Percentiles rank a stretch among this genome's conserved stretches.
Evolutionary conservation across 2,113 vertebrate species (phyloP).

Genomic region (Acrocephalus kingi): DNA sequence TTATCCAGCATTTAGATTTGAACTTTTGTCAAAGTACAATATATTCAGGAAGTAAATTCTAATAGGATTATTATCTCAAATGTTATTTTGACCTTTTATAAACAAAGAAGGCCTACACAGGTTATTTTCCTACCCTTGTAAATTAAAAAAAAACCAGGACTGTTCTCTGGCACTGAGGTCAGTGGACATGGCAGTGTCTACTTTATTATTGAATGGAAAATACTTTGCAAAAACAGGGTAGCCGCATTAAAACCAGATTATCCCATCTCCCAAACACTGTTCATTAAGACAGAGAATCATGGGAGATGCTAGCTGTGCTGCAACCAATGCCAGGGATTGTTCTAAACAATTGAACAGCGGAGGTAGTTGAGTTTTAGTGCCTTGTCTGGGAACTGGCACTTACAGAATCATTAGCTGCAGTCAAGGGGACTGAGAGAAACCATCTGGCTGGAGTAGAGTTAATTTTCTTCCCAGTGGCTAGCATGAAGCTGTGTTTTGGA

Average conservation of each 20-base stretch:
- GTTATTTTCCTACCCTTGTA: not conserved
- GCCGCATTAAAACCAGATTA: not conserved
- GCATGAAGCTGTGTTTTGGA: not conserved
- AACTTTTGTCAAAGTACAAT: not conserved
- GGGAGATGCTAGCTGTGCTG: not conserved
- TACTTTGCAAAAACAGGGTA: not conserved
- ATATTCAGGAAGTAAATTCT: not conserved
- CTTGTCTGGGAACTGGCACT: not conserved
- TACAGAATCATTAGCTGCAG: not conserved
- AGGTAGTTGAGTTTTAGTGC: not conserved
- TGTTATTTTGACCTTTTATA: slow-evolving; percentile 6
- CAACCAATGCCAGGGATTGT: not conserved
- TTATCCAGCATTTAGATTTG: not conserved
- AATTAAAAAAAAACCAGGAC: not conserved
- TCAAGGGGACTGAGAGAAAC: not conserved
- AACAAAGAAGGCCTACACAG: not conserved
- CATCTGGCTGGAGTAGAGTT: not conserved
- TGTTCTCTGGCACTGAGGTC: not conserved
- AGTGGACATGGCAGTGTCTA: not conserved
- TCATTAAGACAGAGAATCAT: not conserved
- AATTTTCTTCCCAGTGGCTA: not conserved
- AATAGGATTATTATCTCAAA: not conserved
- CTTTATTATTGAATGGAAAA: not conserved
- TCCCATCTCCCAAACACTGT: not conserved
- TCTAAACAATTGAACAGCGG: not conserved